Conservation (phyloP, 1,140 invertebrate species). For the Antheraea mylitta region DNA sequence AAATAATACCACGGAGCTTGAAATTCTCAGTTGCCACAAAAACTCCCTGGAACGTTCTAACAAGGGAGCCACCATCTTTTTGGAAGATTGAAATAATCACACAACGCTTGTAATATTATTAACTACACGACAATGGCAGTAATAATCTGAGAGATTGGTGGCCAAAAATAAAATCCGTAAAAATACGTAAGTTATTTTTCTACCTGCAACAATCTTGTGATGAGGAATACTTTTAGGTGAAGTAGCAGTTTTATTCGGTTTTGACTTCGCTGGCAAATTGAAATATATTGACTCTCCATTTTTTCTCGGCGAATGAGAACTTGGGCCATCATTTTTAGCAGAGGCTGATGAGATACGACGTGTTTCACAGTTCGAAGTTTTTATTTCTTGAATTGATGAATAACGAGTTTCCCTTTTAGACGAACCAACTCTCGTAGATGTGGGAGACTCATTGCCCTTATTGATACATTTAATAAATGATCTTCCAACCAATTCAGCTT, state of each 20-base stretch:
- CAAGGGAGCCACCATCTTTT: too few relatives aligned
- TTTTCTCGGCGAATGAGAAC: conserved; percentile 45
- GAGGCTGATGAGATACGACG: conserved; percentile 33
- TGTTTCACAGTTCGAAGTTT: conserved; percentile 36
- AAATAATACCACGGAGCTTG: too few relatives aligned
- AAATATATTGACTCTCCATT: conserved; percentile 49
- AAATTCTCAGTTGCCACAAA: too few relatives aligned
- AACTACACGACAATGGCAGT: too few relatives aligned
- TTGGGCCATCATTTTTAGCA: conserved; percentile 36
- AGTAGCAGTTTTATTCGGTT: conserved; percentile 40
- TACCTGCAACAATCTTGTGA: conserved; percentile 68
- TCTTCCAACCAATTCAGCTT: conserved; percentile 35
- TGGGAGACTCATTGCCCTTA: conserved; percentile 39
- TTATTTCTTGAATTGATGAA: conserved; percentile 35
- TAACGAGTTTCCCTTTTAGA: conserved; percentile 27
- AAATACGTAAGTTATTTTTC: too few relatives aligned
- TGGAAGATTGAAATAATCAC: too few relatives aligned
- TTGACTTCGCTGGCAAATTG: conserved; percentile 43
- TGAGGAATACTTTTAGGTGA: conserved; percentile 44
- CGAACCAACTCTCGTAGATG: conserved; percentile 25
- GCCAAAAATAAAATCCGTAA: too few relatives aligned
- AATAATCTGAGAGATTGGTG: too few relatives aligned
- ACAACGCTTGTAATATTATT: too few relatives aligned
- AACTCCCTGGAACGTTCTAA: too few relatives aligned
- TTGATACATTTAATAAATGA: conserved; percentile 26